Base-by-base conservation (phyloP, 2,797 vertebrate genomes). In the Brotula barbata region DNA sequence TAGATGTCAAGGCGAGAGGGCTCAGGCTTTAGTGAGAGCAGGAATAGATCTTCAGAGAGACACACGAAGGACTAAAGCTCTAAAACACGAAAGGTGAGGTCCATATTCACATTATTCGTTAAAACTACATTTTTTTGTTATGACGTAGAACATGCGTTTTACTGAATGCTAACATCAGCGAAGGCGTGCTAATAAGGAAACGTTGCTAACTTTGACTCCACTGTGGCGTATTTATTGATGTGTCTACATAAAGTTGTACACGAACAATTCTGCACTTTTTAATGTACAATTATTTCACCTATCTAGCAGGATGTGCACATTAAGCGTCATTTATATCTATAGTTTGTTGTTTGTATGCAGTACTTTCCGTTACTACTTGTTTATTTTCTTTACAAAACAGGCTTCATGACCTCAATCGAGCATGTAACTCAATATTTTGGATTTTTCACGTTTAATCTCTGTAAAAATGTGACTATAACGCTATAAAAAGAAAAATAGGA, bases 61-160 rank as follows among this genome's bases (percentile, higher is more conserved):
- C 7, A 7, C 45, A 53, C 61, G 61, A 50, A 16, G 22, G 19
- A 34, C 52, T 6, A 19, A 68, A 33, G n/a, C 58, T 41, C 23
- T 20, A 9, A 52, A 68, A 66, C 61, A 66, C 41, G 23, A 43
- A 80, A 83, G 81, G 81, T 84, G 40, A 77, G 77, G 5, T 0
- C 2, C 6, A 20, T 1, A n/a, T 28, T 5, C 0, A 17, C 7
- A 16, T 16, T 5, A 20, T 4, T 1, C 5, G 5, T 8, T 16
- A 22, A 2, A 0, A 11, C 3, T 0, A 36, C 34, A 36, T 7
- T 5, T 10, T 2, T 12, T 14, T 23, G 1, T 19, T 0, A 12
- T 2, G 3, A 0, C 6, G 12, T 0, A 1, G 1, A 40, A 8
- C 1, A 23, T 3, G 1, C 1, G 5, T 58, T 14, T 51, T 0